Evolutionary conservation across 1,140 invertebrate genomes (phyloP).

Genomic region (Hyphantria cunea): DNA sequence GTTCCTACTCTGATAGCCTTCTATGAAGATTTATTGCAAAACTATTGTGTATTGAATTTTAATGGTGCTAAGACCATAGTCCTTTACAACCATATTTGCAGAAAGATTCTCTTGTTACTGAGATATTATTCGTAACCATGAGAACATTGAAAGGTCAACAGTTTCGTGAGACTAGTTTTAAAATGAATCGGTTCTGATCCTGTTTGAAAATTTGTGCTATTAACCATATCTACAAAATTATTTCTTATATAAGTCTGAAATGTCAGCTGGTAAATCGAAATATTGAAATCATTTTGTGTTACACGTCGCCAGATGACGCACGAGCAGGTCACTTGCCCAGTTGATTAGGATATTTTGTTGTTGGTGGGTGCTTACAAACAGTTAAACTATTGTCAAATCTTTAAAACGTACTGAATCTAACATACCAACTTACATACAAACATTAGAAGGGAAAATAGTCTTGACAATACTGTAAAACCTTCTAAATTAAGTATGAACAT

Average conservation of each 20-base stretch:
- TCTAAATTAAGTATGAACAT: too few relatives aligned
- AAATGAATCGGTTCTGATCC: slow-evolving; percentile 31
- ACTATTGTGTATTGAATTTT: slow-evolving; percentile 68
- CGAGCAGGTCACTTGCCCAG: too few relatives aligned
- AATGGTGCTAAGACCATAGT: slow-evolving; percentile 73
- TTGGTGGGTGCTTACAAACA: too few relatives aligned
- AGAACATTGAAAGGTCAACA: slow-evolving; percentile 36
- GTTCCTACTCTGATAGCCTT: slow-evolving; percentile 69
- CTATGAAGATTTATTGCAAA: slow-evolving; percentile 72
- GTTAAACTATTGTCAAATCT: too few relatives aligned
- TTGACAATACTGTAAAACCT: too few relatives aligned
- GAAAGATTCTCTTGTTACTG: slow-evolving; percentile 26
- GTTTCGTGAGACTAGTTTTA: slow-evolving; percentile 36
- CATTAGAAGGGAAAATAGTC: too few relatives aligned
- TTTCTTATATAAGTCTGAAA: slow-evolving; percentile 29
- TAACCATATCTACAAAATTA: slow-evolving; percentile 27
- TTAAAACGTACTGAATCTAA: too few relatives aligned
- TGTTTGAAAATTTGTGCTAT: slow-evolving; percentile 36
- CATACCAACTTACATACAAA: too few relatives aligned
- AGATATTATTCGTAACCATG: slow-evolving; percentile 37
- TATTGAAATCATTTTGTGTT: too few relatives aligned
- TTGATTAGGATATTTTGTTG: too few relatives aligned
- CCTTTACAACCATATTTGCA: slow-evolving; percentile 27
- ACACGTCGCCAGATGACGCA: too few relatives aligned
- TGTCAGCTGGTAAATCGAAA: slow-evolving; percentile 18